These are phyloP conservation scores for Cochlearius cochlearius DNA, from an alignment of 2,113 vertebrate species.

Conservation along the genomic window DNA sequence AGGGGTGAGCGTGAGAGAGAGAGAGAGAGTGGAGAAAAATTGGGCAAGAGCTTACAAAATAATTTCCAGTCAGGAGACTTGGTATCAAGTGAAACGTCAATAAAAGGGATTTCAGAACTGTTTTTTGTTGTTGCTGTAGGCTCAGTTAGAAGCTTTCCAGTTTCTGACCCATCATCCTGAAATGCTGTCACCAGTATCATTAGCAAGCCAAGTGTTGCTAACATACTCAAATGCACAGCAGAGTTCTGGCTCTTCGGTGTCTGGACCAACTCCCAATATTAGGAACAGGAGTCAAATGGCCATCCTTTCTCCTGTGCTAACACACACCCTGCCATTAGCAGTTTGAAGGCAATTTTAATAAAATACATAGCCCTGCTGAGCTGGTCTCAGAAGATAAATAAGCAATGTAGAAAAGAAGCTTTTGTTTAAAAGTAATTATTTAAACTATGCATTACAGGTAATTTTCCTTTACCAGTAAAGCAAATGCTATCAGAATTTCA, in stretches of 20 bases:
- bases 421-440: constrained; percentile 85
- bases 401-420: constrained; percentile 70
- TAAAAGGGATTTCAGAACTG: neutral
- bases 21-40: neutral
- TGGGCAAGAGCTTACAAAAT: neutral
- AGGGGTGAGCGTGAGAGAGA: neutral
- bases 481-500: constrained; percentile 79
- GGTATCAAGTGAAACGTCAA: neutral
- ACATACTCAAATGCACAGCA: constrained; percentile 61
- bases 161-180: constrained; percentile 56
- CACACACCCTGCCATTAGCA: constrained; percentile 69
- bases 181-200: constrained; percentile 59
- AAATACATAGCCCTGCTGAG: constrained; percentile 75
- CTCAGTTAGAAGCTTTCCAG: constrained; percentile 46
- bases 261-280: constrained; percentile 69
- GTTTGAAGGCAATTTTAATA: constrained; percentile 80
- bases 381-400: constrained; percentile 75
- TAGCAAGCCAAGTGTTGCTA: constrained; percentile 64
- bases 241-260: constrained; percentile 67
- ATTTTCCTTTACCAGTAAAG: constrained; percentile 77
- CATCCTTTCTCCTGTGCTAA: constrained; percentile 65
- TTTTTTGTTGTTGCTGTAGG: neutral
- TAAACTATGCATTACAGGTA: constrained; percentile 82
- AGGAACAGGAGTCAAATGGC: constrained; percentile 63
- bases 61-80: neutral